Conservation (phyloP, 2,113 vertebrate species). For the Hydrochoerus hydrochaeris region DNA sequence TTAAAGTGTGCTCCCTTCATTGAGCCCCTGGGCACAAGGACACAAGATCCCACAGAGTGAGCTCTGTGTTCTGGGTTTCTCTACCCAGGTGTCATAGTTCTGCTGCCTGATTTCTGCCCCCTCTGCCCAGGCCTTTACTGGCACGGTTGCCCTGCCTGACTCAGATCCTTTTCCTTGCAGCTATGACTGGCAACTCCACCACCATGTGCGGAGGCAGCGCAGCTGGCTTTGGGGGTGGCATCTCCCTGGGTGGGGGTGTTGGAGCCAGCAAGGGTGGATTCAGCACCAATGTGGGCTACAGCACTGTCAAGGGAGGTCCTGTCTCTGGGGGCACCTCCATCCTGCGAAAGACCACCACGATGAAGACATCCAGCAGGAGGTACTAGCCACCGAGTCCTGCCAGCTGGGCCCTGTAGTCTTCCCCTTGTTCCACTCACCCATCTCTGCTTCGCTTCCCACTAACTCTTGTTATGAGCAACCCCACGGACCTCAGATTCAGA, state of each 20-base stretch:
- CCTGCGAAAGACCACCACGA: constrained; percentile 75
- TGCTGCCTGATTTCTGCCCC: background rate
- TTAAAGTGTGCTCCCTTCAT: background rate
- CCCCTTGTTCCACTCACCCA: background rate
- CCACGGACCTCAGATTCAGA: background rate
- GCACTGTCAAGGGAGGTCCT: constrained; percentile 42
- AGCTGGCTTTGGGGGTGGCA: constrained; percentile 48
- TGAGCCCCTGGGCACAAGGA: background rate
- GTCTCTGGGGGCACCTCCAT: constrained; percentile 69
- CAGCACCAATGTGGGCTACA: constrained; percentile 13
- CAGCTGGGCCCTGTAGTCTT: background rate
- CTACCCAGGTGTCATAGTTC: background rate
- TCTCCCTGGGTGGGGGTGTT: constrained; percentile 44
- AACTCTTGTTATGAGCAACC: background rate
- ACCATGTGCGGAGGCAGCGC: background rate
- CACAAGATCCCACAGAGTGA: background rate
- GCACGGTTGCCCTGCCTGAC: background rate
- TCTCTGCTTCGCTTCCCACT: background rate
- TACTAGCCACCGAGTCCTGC: constrained; percentile 51
- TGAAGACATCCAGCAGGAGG: constrained; percentile 70
- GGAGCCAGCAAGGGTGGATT: constrained; percentile 42
- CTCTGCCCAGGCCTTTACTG: background rate
- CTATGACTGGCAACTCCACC: constrained; percentile 76
- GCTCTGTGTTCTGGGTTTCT: background rate
- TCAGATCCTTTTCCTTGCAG: constrained; percentile 70